These are phyloP conservation scores for Mus spretus DNA, from an alignment of 2,797 vertebrate species.

Conservation along the genomic window DNA sequence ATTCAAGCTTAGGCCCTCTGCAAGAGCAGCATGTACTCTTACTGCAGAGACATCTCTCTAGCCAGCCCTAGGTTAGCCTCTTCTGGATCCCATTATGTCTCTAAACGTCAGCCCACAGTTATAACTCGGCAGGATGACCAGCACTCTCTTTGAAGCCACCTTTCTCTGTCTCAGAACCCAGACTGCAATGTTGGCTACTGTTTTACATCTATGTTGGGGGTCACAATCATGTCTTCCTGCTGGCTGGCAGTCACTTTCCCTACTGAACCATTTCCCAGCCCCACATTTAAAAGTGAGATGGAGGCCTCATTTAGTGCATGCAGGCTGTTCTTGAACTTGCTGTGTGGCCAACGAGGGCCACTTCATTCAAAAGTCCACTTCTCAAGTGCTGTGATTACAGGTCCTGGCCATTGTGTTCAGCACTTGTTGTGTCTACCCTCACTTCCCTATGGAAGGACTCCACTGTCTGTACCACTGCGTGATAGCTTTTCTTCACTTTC, in stretches of 20 bases:
- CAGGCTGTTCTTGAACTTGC: not conserved
- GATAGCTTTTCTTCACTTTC: not conserved
- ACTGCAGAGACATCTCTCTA: not conserved
- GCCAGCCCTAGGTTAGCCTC: not conserved
- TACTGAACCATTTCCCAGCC: not conserved
- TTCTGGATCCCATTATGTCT: not conserved
- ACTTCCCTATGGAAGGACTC: not conserved
- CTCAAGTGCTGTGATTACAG: not conserved
- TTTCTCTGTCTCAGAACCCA: not conserved
- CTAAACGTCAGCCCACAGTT: not conserved
- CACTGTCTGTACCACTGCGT: not conserved
- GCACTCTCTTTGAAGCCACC: not conserved
- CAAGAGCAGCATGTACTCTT: not conserved
- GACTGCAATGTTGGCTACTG: not conserved
- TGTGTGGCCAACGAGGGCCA: not conserved
- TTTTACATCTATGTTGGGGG: not conserved
- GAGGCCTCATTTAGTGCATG: not conserved
- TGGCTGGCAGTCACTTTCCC: not conserved
- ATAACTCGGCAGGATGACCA: too few species aligned
- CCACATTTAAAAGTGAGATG: not conserved
- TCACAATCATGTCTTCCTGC: not conserved
- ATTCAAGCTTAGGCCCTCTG: too few species aligned
- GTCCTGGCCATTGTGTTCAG: not conserved
- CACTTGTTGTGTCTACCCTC: not conserved
- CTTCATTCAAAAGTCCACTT: not conserved